phyloP scores from a whole-genome alignment of 2,797 vertebrate species.

The Halcyon leucocephala region DNA sequence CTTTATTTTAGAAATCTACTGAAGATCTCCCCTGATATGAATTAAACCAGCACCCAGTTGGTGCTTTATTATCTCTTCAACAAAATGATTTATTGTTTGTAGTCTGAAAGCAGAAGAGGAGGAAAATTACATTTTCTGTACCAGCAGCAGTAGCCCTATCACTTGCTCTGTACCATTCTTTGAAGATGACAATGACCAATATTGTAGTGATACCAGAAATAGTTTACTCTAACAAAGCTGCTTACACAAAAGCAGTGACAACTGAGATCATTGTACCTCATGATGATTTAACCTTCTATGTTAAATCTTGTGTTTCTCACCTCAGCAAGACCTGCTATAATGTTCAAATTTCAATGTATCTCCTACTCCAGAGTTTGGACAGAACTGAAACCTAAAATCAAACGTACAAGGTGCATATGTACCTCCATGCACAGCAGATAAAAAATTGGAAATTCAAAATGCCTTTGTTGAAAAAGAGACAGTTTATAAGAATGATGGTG shows the following conservation, averaged over 20 bases:
- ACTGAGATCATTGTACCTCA: conserved; percentile 8
- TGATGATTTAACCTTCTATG: conserved; percentile 17
- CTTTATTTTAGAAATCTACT: conserved; percentile 68
- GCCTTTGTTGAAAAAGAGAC: neutral
- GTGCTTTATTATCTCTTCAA: conserved; percentile 91
- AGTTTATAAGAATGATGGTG: neutral
- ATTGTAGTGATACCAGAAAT: conserved; percentile 80
- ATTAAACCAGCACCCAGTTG: conserved; percentile 88
- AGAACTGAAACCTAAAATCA: neutral
- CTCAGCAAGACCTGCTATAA: neutral
- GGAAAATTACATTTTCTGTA: conserved; percentile 89
- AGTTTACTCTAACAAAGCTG: conserved; percentile 56
- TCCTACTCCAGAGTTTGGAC: neutral
- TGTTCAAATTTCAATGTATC: neutral
- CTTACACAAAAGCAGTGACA: conserved; percentile 27
- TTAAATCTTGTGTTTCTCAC: neutral
- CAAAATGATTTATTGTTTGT: conserved; percentile 92
- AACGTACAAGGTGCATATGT: neutral
- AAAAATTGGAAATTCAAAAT: neutral
- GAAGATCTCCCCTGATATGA: conserved; percentile 89
- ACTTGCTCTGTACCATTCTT: conserved; percentile 73
- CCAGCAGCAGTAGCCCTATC: conserved; percentile 76
- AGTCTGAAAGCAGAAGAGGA: conserved; percentile 85
- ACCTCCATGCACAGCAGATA: rapidly evolving
- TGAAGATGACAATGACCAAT: conserved; percentile 85